A percentile compares a stretch with the other conserved stretches of the same genome.
Evolutionary conservation across 2,888 invertebrate species (phyloP).

Genomic region (Lamellibrachia satsuma): DNA sequence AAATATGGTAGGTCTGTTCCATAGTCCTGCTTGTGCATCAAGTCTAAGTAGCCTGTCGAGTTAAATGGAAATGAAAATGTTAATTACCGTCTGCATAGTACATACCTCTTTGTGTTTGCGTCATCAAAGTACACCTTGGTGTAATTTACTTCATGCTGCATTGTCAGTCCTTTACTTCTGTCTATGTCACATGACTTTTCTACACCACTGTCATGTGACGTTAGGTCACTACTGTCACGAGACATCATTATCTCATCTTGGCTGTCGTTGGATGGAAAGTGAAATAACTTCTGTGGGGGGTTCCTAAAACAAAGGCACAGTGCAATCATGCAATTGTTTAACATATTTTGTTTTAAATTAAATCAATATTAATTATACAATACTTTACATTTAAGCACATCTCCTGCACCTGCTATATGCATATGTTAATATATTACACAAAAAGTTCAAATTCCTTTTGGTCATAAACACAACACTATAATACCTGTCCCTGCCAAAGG

Average conservation of each 20-base stretch:
- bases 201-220: neutral
- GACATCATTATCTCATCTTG: neutral
- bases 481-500: neutral
- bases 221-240: neutral
- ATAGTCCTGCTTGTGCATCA: neutral
- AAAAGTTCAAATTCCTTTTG: neutral
- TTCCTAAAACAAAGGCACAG: neutral
- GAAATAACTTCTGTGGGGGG: constrained; percentile 13
- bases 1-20: neutral
- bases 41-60: neutral
- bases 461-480: neutral
- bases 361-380: too few relatives aligned
- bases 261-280: neutral
- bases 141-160: neutral
- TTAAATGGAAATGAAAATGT: neutral
- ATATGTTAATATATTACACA: neutral
- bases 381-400: too few relatives aligned
- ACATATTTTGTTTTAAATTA: too few relatives aligned
- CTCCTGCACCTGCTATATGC: too few relatives aligned
- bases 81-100: neutral
- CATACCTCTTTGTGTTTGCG: neutral
- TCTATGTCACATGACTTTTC: neutral
- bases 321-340: too few relatives aligned
- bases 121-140: constrained; percentile 3
- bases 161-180: neutral